phyloP scores from a whole-genome alignment of 1,140 invertebrate genomes.

The Pentalonia nigronervosa region DNA sequence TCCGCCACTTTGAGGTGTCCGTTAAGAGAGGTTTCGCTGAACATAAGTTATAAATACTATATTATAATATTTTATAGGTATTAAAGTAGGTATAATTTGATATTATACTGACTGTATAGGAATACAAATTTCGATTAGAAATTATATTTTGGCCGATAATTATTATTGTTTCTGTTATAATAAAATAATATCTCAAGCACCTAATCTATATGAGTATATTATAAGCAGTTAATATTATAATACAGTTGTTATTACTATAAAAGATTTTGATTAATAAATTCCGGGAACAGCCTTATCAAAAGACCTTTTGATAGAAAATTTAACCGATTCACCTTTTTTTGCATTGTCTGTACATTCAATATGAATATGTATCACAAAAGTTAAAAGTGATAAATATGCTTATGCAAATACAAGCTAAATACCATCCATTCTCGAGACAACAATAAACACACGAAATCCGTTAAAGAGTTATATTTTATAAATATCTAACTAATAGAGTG shows the following conservation, averaged over 20 bases:
- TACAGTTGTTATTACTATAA: not conserved
- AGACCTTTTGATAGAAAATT: slow-evolving; percentile 5
- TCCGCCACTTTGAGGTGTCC: too few relatives aligned
- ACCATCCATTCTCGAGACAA: not conserved
- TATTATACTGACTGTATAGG: not conserved
- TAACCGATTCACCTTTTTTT: not conserved
- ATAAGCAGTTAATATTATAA: not conserved
- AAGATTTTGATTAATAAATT: not conserved
- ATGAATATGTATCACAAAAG: not conserved
- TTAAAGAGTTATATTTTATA: not conserved
- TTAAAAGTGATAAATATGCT: not conserved
- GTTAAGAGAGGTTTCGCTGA: too few relatives aligned
- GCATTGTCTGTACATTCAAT: not conserved
- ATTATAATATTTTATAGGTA: not conserved
- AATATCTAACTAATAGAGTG: not conserved
- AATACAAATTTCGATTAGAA: not conserved
- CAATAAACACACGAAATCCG: not conserved
- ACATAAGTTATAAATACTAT: not conserved
- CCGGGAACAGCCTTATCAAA: not conserved
- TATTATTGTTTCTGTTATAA: not conserved
- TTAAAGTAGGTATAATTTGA: not conserved
- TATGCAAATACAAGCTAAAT: not conserved
- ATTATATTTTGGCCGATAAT: not conserved
- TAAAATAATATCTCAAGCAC: not conserved
- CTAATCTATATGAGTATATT: not conserved